Base-by-base conservation (phyloP, 2,797 vertebrate genomes). In the Notolepis coatsorum region DNA sequence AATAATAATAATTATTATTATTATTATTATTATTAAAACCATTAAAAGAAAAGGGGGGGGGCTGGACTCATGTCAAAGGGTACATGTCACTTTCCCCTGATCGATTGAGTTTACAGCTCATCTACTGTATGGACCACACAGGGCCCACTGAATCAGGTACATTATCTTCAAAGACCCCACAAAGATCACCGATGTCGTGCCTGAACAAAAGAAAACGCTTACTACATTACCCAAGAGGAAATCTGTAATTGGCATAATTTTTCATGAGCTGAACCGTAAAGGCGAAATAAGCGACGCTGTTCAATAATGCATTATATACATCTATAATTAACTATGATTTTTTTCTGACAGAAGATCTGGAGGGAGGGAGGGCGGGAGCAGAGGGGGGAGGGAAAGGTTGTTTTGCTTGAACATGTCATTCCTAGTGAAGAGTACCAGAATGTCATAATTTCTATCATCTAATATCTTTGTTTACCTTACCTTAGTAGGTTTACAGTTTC, bases 241-340 rank as follows among this genome's bases (percentile, higher is more conserved):
- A 89, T 91, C 91, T 87, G 93, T 96, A 96, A 97, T 95, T 96
- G 96, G 92, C 94, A 93, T 95, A 67, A 95, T 97, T 96, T 96
- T 94, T 96, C 92, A 95, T 90, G 87, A 93, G 88, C 90, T 94
- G 92, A 94, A 94, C 91, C 90, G 91, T 93, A 94, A 95, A 95
- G 93, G 89, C 90, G 87, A 92, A 95, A 93, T 94, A 96, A 96
- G 93, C 94, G 93, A 95, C 94, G 93, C 88, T 91, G 88, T 93
- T 98, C 89, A 96, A 97, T 97, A 96, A 97, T 99, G 93, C 90
- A 97, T 94, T 82, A 84, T 71, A 65, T 91, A 87, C 91, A 96
- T 97, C 91, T 92, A 96, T 96, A 94, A 96, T 96, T 95, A 93
- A 96, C 90, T 79, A 66, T 52, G 73, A 89, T 90, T 93, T 81